phyloP scores from a whole-genome alignment of 2,797 vertebrate species.

The Smutsia gigantea region DNA sequence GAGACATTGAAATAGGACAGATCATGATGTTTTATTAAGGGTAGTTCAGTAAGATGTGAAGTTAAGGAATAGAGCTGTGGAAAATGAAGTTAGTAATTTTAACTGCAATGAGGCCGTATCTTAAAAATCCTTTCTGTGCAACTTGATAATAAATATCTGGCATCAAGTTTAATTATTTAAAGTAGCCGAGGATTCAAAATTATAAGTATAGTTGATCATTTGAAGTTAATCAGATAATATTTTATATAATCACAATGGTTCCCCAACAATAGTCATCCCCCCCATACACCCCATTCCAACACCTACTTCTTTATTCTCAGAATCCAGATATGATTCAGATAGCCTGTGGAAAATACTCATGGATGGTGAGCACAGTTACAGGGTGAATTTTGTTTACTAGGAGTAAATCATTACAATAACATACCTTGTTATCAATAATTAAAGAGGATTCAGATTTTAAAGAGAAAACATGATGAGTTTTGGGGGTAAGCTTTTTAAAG shows the following conservation, averaged over 20 bases:
- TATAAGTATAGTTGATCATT: not conserved
- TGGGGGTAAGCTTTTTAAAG: not conserved
- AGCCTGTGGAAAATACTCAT: not conserved
- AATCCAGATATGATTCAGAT: not conserved
- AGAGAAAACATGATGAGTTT: not conserved
- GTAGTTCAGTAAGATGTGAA: not conserved
- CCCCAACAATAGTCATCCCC: not conserved
- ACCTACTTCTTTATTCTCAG: not conserved
- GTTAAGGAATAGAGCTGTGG: not conserved
- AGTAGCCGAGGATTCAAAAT: not conserved
- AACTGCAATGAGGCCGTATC: not conserved
- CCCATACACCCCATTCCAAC: fast-evolving
- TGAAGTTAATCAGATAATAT: not conserved
- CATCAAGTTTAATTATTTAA: not conserved
- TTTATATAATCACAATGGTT: not conserved
- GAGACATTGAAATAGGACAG: not conserved
- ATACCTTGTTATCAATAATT: not conserved
- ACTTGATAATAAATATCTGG: not conserved
- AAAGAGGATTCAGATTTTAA: not conserved
- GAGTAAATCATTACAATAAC: not conserved
- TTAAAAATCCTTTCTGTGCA: not conserved
- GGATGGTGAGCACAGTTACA: not conserved
- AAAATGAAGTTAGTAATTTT: not conserved
- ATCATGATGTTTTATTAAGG: not conserved
- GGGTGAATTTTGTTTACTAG: not conserved